Percentiles rank a stretch among this genome's conserved stretches.
phyloP scores from a whole-genome alignment of 2,797 vertebrate species.

The Melopsittacus undulatus region DNA sequence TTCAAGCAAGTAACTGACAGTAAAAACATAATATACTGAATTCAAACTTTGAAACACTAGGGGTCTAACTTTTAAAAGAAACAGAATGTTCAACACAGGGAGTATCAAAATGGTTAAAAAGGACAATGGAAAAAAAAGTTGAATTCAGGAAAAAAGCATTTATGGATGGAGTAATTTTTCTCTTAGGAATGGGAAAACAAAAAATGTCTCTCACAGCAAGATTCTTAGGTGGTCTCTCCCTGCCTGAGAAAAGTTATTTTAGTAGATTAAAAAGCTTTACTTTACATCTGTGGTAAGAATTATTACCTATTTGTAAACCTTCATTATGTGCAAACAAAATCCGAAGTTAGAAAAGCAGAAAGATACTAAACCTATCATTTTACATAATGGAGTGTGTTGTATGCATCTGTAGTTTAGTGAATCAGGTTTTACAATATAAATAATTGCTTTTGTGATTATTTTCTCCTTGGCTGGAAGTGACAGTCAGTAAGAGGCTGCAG shows the following conservation, averaged over 20 bases:
- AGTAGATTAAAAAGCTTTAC: background rate
- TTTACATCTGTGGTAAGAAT: background rate
- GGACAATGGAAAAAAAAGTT: background rate
- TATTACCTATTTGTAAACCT: background rate
- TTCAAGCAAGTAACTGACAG: background rate
- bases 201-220: background rate
- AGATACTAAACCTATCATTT: background rate
- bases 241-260: background rate
- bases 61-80: background rate
- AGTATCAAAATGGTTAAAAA: background rate
- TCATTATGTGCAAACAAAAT: background rate
- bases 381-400: background rate
- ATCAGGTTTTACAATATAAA: background rate
- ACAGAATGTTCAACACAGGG: background rate
- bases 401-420: background rate
- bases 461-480: background rate
- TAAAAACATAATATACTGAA: background rate
- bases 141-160: background rate
- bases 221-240: background rate
- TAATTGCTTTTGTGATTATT: background rate
- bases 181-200: background rate
- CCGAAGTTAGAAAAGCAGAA: background rate
- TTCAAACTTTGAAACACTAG: background rate
- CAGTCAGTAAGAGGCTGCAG: background rate
- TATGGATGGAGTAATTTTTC: background rate